phyloP scores from a whole-genome alignment of 2,888 invertebrate species.

The Melipona beecheii region DNA sequence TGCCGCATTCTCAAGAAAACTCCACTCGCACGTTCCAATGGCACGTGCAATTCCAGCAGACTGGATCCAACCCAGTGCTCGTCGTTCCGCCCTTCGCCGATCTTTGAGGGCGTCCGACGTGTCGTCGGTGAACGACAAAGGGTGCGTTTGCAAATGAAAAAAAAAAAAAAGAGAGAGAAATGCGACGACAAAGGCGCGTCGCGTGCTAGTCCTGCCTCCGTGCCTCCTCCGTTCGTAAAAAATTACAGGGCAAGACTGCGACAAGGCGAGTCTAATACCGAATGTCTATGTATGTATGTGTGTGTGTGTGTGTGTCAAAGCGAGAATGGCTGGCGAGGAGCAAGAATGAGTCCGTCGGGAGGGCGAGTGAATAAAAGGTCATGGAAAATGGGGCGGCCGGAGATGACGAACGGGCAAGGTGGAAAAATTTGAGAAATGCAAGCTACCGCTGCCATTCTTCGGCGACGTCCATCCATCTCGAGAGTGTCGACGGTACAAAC shows the following conservation, averaged over 20 bases:
- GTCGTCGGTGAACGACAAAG: not conserved
- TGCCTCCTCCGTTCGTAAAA: constrained; percentile 38
- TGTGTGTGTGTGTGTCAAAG: constrained; percentile 58
- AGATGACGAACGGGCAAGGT: not conserved
- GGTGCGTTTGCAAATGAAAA: constrained; percentile 55
- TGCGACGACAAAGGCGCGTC: constrained; percentile 49
- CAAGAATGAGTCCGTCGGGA: constrained; percentile 58
- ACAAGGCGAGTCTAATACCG: constrained; percentile 47
- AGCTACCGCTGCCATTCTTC: constrained; percentile 35
- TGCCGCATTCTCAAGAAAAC: not conserved
- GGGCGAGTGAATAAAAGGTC: constrained; percentile 51
- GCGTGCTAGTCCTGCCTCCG: not conserved
- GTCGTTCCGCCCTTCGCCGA: not conserved
- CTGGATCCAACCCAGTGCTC: not conserved
- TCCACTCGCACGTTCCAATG: constrained; percentile 3
- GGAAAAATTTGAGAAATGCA: constrained; percentile 64
- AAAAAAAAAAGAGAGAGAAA: not conserved
- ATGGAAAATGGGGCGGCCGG: not conserved
- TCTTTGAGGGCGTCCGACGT: constrained; percentile 14
- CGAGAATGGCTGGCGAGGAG: constrained; percentile 57
- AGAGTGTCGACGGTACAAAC: constrained; percentile 56
- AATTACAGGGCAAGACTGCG: constrained; percentile 60
- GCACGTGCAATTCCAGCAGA: not conserved
- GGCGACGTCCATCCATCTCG: constrained; percentile 73
- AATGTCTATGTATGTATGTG: no score